Evolutionary conservation across 2,888 invertebrate genomes (phyloP), one percentile per base, ranked within the genome.

Genomic region (Acrobasis consociella): DNA sequence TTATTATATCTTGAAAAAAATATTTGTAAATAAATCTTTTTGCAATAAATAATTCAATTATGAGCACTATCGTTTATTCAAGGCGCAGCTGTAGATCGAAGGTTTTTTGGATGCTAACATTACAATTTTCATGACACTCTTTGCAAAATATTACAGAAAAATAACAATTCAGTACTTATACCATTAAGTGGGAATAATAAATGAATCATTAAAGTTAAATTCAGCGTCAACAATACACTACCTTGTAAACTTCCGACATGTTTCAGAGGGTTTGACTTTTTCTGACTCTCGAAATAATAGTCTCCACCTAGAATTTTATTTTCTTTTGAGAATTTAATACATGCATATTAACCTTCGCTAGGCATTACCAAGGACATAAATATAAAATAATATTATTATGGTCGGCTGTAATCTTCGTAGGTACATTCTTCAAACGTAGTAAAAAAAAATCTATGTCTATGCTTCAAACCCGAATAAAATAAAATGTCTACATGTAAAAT

Each of bases 281-380:
- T 46, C 39, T 56, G 56, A 56, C 39, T 56, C 42, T 46, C 42
- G 17, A 17, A 22, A 42, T 56, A 42, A 56, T 56, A 42, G 42
- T 42, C 42, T n/a, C 56, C 56, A 56, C 56, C 56, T 56, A 56
- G 17, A 56, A 56, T 56, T 11, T 56, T 56, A 56, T 42, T 56
- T 42, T 46, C 17, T 42, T 56, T 56, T 56, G 56, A 56, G 56
- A 56, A 56, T 16, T 31, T 5, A 22, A 42, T 42, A 9, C 42
- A 42, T 22, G 11, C 7, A 16, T n/a, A n/a, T 7, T 22, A 11
- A 42, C 17, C 42, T 56, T 56, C 56, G 56, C 56, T 11, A 9
- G 16, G 56, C 56, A 13, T 17, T 11, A 39, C 0, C 39, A 31
- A 31, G 7, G 31, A 31, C 31, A 31, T 31, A 0, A 31, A 31